Conservation (phyloP, 2,888 invertebrate genomes). For the Augiades crinisus region DNA sequence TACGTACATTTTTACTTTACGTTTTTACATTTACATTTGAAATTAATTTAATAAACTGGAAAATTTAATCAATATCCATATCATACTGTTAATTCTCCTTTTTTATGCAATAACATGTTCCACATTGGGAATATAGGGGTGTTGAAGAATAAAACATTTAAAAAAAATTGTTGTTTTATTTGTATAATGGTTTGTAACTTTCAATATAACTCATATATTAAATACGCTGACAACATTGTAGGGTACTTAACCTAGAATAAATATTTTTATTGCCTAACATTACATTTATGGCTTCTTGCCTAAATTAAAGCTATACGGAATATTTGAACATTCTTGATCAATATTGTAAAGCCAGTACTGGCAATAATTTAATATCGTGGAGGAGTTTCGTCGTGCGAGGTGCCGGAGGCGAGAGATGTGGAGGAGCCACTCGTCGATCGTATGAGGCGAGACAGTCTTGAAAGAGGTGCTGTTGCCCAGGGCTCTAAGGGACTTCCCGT, state of each 20-base stretch:
- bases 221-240: background rate
- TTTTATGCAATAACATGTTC: conserved; percentile 1
- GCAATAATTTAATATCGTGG: conserved; percentile 44
- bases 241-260: conserved; percentile 3
- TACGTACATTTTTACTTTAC: too few relatives aligned
- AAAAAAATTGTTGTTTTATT: conserved; percentile 42
- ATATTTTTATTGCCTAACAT: background rate
- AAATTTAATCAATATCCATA: too few relatives aligned
- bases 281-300: background rate
- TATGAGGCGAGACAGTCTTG: conserved; percentile 60
- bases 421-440: conserved; percentile 60
- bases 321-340: background rate
- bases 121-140: background rate
- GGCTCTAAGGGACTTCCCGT: conserved; percentile 64
- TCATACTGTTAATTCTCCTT: too few relatives aligned
- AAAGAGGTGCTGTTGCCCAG: conserved; percentile 71
- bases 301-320: conserved; percentile 11
- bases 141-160: conserved; percentile 38
- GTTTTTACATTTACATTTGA: too few relatives aligned
- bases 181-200: conserved; percentile 27
- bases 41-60: too few relatives aligned
- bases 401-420: conserved; percentile 51
- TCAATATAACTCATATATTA: background rate
- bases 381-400: conserved; percentile 39
- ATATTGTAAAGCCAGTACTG: background rate